Evolutionary conservation across 2,797 vertebrate species (phyloP), one percentile per base, ranked within the genome.

Genomic region (Sparus aurata): DNA sequence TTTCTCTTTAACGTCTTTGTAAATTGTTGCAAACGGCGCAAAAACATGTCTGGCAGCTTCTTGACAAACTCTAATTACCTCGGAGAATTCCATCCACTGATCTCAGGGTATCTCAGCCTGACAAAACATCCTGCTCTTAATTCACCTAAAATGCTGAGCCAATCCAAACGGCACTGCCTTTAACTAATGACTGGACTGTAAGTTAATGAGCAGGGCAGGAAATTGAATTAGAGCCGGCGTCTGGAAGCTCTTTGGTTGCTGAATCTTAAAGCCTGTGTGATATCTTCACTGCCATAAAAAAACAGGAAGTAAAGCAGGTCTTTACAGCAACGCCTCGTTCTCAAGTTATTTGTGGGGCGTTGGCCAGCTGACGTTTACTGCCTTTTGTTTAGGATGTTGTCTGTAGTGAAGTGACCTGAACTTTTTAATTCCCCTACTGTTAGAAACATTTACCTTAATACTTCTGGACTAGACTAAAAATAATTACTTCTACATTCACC

Each of bases 151-250:
- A 80, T 27, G 76, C 86, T 85, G 60, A 86, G 79, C 80, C 80
- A 79, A 75, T 85, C 86, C 85, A 86, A 81, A 84, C 77, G 60
- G 27, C 50, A 1, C 66, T 58, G 64, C 77, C 67, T 69, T 79
- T 85, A 84, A 91, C 85, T 87, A 91, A 88, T 67, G 85, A 88
- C 70, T 62, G 79, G 71, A 76, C 87, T 15, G 55, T 65, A 77
- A 91, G 85, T 89, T 90, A 92, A 90, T 85, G 91, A 88, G 85
- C 62, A 38, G 84, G 84, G 85, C 75, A 86, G 69, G 69, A 89
- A 89, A 90, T 60, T 84, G 81, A 92, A 91, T 83, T 83, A 70
- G 79, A 67, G 72, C 50, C 15, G 62, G 60, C 46, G 15, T 80
- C 85, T 85, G 82, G 82, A 84, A 87, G 75, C 63, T 85, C 66